Percentiles rank a stretch among this genome's conserved stretches.
Evolutionary conservation across 1,140 invertebrate species (phyloP).

Genomic region (Meloidogyne chitwoodi): DNA sequence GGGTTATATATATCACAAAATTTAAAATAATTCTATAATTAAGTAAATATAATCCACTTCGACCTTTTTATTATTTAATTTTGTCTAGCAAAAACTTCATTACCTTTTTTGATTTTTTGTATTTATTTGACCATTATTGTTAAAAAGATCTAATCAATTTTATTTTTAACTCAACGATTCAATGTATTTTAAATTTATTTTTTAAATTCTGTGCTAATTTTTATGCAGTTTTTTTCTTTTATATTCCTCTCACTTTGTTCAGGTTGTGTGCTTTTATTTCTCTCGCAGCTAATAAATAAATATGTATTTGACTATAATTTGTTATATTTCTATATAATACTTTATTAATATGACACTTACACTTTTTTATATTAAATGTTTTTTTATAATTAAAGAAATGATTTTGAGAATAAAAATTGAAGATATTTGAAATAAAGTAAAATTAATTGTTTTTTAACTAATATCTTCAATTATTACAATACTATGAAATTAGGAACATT

Average conservation of each 20-base stretch:
- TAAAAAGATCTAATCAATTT: neutral
- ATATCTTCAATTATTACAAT: too few relatives aligned
- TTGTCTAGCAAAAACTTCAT: neutral
- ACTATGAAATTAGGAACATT: too few relatives aligned
- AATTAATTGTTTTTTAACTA: too few relatives aligned
- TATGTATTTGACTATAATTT: too few relatives aligned
- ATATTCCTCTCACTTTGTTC: neutral
- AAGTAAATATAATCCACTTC: neutral
- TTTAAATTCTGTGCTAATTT: neutral
- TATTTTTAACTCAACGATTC: neutral
- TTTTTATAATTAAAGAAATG: too few relatives aligned
- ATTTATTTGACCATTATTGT: neutral
- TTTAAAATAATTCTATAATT: neutral
- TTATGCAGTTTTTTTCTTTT: neutral
- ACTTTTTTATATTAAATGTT: too few relatives aligned
- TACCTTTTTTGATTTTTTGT: neutral
- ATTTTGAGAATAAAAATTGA: too few relatives aligned
- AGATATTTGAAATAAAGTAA: too few relatives aligned
- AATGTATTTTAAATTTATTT: neutral
- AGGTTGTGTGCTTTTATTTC: neutral
- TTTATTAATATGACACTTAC: too few relatives aligned
- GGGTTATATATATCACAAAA: neutral
- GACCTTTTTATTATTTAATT: neutral
- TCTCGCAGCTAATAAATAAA: neutral
- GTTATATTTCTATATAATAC: neutral